These are phyloP conservation scores for Falco concolor DNA, from an alignment of 2,797 vertebrate genomes.

Conservation along the genomic window DNA sequence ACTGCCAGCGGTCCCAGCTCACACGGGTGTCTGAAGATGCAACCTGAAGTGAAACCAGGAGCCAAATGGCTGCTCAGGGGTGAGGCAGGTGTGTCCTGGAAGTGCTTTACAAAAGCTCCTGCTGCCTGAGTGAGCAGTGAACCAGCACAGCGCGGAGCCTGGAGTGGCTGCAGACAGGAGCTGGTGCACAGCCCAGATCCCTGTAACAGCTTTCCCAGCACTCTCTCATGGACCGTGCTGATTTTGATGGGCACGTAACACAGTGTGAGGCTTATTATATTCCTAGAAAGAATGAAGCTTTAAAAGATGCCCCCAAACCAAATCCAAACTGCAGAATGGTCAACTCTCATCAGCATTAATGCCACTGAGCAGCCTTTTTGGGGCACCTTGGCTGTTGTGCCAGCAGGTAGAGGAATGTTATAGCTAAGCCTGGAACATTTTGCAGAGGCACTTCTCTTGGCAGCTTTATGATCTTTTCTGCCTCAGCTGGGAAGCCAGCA, in stretches of 20 bases:
- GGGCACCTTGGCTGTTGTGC: not conserved
- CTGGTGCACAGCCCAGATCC: not conserved
- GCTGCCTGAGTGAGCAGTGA: accelerated
- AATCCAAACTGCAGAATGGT: not conserved
- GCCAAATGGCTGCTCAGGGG: not conserved
- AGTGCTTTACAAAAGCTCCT: not conserved
- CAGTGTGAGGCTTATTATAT: not conserved
- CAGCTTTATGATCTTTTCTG: slow-evolving; percentile 41
- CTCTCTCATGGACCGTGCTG: not conserved
- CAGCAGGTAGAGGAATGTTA: not conserved
- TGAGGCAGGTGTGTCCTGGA: not conserved
- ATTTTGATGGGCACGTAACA: not conserved
- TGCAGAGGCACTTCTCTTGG: slow-evolving; percentile 8
- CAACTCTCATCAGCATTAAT: not conserved
- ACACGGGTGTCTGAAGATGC: not conserved
- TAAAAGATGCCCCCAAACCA: not conserved
- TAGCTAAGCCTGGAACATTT: not conserved
- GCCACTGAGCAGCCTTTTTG: not conserved
- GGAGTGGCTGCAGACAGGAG: not conserved
- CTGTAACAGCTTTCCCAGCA: not conserved
- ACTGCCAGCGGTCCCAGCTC: not conserved
- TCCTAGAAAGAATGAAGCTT: not conserved
- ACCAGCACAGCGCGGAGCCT: not conserved
- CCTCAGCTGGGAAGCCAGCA: slow-evolving; percentile 25
- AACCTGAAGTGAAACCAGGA: not conserved